Conservation (phyloP, 2,888 invertebrate species). For the Trissoscelio sp. region DNA sequence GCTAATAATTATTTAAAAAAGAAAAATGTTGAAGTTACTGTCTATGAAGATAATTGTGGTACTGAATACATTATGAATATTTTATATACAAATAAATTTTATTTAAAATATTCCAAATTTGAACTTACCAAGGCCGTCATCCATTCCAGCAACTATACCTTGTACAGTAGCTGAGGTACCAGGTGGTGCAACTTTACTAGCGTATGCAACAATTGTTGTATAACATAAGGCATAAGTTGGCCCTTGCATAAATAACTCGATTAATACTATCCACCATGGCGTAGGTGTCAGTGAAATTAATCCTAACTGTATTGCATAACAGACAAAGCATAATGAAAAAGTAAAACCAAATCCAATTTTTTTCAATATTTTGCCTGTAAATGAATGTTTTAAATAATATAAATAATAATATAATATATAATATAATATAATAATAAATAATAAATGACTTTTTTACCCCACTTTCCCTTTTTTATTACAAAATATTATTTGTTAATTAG, state of each 20-base stretch:
- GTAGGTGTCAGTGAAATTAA: constrained; percentile 90
- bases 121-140: constrained; percentile 90
- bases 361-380: constrained; percentile 90
- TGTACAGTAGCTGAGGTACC: constrained; percentile 94
- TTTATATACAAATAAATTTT: no score
- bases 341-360: constrained; percentile 91
- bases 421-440: no score
- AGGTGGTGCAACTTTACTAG: constrained; percentile 85
- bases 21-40: no score
- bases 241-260: constrained; percentile 93
- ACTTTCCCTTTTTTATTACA: no score
- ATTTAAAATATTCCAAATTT: no score
- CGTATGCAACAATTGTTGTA: constrained; percentile 89
- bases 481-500: no score
- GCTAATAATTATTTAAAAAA: no score
- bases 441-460: no score
- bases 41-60: no score
- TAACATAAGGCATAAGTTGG: constrained; percentile 95
- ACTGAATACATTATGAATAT: no score
- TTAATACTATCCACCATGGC: constrained; percentile 92
- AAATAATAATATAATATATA: no score
- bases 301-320: constrained; percentile 90
- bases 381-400: not conserved
- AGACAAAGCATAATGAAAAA: constrained; percentile 90
- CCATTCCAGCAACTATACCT: constrained; percentile 94